Conservation (phyloP, 2,113 vertebrate species). For the Origma solitaria region DNA sequence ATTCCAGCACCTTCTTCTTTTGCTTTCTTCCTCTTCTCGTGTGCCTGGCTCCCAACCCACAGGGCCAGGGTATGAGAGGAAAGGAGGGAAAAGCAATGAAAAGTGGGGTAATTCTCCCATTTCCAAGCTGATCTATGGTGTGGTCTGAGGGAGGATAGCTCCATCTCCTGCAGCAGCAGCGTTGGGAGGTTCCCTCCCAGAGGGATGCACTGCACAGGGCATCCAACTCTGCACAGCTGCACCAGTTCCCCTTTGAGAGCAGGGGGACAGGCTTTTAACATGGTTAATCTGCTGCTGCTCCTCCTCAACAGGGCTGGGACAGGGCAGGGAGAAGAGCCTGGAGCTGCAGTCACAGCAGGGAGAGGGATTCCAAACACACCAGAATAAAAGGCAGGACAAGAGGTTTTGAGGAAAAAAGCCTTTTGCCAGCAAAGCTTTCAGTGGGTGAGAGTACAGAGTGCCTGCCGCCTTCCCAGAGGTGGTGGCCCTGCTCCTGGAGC, state of each 20-base stretch:
- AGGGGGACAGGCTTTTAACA: background rate
- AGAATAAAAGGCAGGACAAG: background rate
- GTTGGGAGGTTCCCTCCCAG: rapidly evolving
- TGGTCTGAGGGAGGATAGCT: background rate
- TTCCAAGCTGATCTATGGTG: background rate
- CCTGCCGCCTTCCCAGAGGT: background rate
- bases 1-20: background rate
- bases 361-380: background rate
- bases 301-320: background rate
- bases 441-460: background rate
- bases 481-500: background rate
- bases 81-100: background rate
- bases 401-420: background rate
- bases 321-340: background rate
- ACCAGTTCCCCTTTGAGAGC: background rate
- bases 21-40: background rate
- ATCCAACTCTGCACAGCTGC: background rate
- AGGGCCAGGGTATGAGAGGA: background rate
- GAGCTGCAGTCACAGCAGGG: background rate
- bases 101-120: background rate
- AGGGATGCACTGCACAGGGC: background rate
- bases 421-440: background rate
- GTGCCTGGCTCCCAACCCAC: background rate
- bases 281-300: background rate
- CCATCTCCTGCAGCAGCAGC: background rate